Evolutionary conservation across 2,888 invertebrate genomes (phyloP).

Genomic region (Bhutanitis thaidina): DNA sequence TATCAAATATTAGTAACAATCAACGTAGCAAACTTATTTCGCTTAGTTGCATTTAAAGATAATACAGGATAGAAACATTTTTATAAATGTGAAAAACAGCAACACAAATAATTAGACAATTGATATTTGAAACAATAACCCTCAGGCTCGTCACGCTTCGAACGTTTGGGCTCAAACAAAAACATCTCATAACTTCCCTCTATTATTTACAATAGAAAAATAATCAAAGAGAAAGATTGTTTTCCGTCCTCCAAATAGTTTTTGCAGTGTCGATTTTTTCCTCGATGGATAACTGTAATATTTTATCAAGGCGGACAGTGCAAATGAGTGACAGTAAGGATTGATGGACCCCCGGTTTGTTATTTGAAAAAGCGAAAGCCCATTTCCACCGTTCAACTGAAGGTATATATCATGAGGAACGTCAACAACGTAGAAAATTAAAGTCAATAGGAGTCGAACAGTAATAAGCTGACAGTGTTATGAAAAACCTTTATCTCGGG

Average conservation of each 20-base stretch:
- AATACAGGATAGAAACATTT: no score
- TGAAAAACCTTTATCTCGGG: constrained; percentile 55
- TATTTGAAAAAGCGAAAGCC: constrained; percentile 77
- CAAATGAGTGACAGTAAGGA: constrained; percentile 71
- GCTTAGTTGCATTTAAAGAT: no score
- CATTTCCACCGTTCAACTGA: constrained; percentile 62
- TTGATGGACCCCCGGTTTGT: constrained; percentile 70
- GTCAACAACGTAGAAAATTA: constrained; percentile 78
- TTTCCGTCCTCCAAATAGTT: constrained; percentile 63
- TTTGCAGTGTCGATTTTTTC: constrained; percentile 60
- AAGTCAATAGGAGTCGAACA: constrained; percentile 67
- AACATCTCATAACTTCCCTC: constrained; percentile 49
- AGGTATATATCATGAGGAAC: constrained; percentile 74
- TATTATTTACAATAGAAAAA: constrained; percentile 76
- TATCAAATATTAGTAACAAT: no score
- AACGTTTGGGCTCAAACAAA: constrained; percentile 40
- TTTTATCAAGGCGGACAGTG: constrained; percentile 62
- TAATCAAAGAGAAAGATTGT: constrained; percentile 73
- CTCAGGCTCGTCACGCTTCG: constrained; percentile 48
- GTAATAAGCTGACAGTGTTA: constrained; percentile 63
- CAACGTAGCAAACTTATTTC: no score
- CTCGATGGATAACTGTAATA: constrained; percentile 70
- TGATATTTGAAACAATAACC: constrained; percentile 30
- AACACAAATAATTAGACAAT: background rate
- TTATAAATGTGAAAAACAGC: background rate